Evolutionary conservation across 2,888 invertebrate genomes (phyloP), one percentile per base, ranked within the genome.

Genomic region (Ypsolopha sequella): DNA sequence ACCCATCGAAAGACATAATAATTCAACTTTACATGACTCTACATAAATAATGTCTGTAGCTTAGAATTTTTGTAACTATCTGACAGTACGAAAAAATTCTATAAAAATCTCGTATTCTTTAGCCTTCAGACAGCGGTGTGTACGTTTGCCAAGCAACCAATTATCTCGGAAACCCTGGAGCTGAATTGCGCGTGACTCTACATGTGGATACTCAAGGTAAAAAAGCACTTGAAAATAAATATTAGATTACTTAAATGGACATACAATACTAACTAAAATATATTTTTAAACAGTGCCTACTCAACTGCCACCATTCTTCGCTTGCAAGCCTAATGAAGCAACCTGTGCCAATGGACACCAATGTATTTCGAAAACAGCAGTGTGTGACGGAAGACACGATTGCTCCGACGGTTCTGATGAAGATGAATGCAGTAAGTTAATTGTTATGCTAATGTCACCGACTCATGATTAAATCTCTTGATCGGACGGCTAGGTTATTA

Each of bases 361-460:
- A 61, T 99, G 98, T 69, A 96, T 98, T 58, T 89, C 92, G 0
- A 94, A 93, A 70, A 81, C 89, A 13, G 89, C 90, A 51, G 91
- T 96, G 14, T 96, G 96, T 64, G 91, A 97, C 65, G 92, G 91
- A 7, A 87, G 88, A 41, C 78, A 79, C n/a, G 93, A 96, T 67
- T 96, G 96, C 64, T 75, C 89, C 1, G 98, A 98, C 76, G 91
- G 93, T 44, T 95, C 95, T 0, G 98, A 98, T 73, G 98, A 98
- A 85, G 90, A 91, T 58, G 90, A 92, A 64, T 98, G 98, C 87
- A 91, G 96, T 92, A 88, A 90, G 90, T 90, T 60, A 52, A 41
- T 51, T 51, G 45, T 24, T 45, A 48, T 36, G n/a, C n/a, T n/a
- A n/a, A n/a, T n/a, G n/a, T n/a, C n/a, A n/a, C n/a, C n/a, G n/a